A percentile compares a stretch with the other conserved stretches of the same genome.
Conservation (phyloP, 2,888 invertebrate species). For the Eumerus sabulonum region DNA sequence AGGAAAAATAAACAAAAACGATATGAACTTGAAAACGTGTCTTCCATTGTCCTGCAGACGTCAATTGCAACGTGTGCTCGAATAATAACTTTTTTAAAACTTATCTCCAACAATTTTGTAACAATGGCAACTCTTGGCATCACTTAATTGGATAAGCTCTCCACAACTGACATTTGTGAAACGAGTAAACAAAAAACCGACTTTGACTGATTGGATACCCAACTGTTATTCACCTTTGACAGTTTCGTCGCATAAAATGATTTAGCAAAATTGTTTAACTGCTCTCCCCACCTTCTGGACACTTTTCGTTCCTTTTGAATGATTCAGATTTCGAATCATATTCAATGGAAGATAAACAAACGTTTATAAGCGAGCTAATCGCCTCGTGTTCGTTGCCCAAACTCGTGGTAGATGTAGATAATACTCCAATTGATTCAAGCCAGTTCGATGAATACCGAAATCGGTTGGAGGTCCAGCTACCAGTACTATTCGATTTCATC, state of each 20-base stretch:
- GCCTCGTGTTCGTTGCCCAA: conserved; percentile 73
- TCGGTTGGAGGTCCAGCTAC: conserved; percentile 71
- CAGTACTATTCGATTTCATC: conserved; percentile 73
- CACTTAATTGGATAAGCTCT: conserved; percentile 1
- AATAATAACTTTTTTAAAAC: no score
- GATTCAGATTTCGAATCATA: not conserved
- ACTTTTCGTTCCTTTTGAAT: not conserved
- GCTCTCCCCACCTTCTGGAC: not conserved
- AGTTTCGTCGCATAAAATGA: conserved; percentile 27
- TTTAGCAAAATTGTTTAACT: conserved; percentile 2
- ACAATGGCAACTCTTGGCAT: no score
- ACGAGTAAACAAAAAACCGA: conserved; percentile 43
- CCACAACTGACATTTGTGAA: conserved; percentile 5
- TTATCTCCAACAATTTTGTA: no score
- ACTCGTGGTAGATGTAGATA: conserved; percentile 73
- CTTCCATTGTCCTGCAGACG: no score
- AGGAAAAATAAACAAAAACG: no score
- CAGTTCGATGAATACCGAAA: conserved; percentile 73
- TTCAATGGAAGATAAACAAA: conserved; percentile 49
- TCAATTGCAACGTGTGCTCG: no score
- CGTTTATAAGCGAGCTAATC: conserved; percentile 47
- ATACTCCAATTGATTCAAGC: conserved; percentile 69
- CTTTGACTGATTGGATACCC: conserved; percentile 3
- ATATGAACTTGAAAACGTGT: no score
- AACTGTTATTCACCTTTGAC: conserved; percentile 1